Base-by-base conservation (phyloP, 2,888 invertebrate species). In the Cancer borealis region DNA sequence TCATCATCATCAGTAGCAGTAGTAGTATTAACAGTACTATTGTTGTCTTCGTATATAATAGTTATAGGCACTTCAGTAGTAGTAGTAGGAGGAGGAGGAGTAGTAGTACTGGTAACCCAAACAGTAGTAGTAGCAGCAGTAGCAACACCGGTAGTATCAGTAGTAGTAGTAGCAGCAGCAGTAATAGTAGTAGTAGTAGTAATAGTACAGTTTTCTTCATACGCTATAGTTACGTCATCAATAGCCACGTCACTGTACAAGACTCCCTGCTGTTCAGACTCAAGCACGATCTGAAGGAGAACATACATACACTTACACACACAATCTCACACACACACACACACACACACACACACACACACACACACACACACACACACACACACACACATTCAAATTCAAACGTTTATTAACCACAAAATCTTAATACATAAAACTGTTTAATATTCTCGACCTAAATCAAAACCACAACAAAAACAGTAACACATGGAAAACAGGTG, bases 191-290 rank as follows among this genome's bases (percentile, higher is more conserved):
- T n/a, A 12, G 88, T 79, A 46, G 60, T 84, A 39, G 92, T 90
- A 17, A 66, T 66, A 26, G 46, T 84, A 0, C 98, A 98, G 95
- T 97, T 97, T 0, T 97, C 96, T 0, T 97, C 97, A 60, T 97
- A 97, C 49, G 98, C 97, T 54, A 98, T 96, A 10, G 97, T 97
- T 0, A 98, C 97, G 96, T 98, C 98, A 96, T 98, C 98, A 21
- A 98, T 97, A 0, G 98, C 98, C 66, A 98, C 98, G 96, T 98
- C 98, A 93, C 98, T 98, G 10, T 98, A 97, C 96, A 97, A 98
- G 45, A 97, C 97, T 0, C 96, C 96, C 0, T 98, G 98, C 54
- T 98, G 97, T 0, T 98, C 97, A 0, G 98, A 98, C 96, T 98
- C 98, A 88, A 98, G 97, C 4, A 98, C 97, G 47, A 98, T 97